Conservation (phyloP, 2,797 vertebrate genomes). For the Gallinago stenura region DNA sequence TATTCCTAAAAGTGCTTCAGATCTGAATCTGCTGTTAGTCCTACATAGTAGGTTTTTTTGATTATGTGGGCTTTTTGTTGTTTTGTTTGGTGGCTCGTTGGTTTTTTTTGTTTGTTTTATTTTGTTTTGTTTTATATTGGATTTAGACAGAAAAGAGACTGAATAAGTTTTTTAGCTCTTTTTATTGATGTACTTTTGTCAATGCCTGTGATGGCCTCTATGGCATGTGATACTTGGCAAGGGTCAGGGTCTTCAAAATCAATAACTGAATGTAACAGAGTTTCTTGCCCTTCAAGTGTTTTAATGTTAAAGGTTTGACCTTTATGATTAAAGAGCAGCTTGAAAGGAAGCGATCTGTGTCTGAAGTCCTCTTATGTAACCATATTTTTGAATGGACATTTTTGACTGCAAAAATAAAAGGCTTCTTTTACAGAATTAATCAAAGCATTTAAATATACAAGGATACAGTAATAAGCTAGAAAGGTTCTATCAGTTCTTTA, state of each 20-base stretch:
- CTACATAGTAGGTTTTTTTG: neutral
- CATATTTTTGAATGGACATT: neutral
- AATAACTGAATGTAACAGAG: constrained; percentile 14
- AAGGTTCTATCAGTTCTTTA: neutral
- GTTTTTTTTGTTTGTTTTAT: too few relatives aligned
- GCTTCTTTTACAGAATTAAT: neutral
- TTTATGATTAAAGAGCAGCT: constrained; percentile 46
- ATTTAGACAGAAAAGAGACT: neutral
- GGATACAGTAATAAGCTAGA: neutral
- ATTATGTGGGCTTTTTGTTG: neutral
- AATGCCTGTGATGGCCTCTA: neutral
- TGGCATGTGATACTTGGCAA: neutral
- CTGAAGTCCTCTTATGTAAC: neutral
- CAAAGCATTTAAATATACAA: neutral
- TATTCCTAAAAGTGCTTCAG: neutral
- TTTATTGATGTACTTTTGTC: neutral
- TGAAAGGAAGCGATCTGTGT: constrained; percentile 25
- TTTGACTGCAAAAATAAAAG: neutral
- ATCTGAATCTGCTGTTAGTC: neutral
- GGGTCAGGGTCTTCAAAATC: constrained; percentile 41
- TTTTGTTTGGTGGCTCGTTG: neutral
- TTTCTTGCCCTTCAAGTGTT: constrained; percentile 37
- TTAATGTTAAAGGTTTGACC: constrained; percentile 46
- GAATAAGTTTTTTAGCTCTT: neutral
- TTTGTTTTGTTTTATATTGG: neutral